Percentiles rank a stretch among this genome's conserved stretches.
Conservation (phyloP, 2,113 vertebrate genomes). For the Clarias magur region DNA sequence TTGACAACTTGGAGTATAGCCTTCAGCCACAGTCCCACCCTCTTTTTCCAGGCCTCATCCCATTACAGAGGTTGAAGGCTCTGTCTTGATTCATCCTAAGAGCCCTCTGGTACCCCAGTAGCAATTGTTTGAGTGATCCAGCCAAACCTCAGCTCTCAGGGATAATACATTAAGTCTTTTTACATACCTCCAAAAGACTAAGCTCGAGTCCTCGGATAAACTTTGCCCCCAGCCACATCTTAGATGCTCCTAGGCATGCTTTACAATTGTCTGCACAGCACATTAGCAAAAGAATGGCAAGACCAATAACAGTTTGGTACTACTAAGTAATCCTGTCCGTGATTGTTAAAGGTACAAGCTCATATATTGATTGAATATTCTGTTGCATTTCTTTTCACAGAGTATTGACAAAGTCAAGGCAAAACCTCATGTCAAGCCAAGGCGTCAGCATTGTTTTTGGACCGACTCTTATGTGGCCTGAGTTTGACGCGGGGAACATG, state of each 20-base stretch:
- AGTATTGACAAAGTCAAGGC: constrained; percentile 80
- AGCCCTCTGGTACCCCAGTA: constrained; percentile 47
- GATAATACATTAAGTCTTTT: constrained; percentile 41
- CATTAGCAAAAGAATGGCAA: constrained; percentile 11
- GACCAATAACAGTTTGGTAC: background rate
- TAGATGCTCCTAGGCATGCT: background rate
- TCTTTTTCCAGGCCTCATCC: constrained; percentile 57
- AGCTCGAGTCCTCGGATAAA: constrained; percentile 41
- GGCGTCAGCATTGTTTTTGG: constrained; percentile 94
- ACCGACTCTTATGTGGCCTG: constrained; percentile 90
- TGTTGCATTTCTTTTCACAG: constrained; percentile 68
- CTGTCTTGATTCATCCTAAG: constrained; percentile 45
- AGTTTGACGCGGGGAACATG: constrained; percentile 87
- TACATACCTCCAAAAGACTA: constrained; percentile 39
- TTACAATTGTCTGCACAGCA: constrained; percentile 25
- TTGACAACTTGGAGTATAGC: constrained; percentile 61
- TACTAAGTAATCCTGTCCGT: too few relatives aligned
- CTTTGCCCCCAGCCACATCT: constrained; percentile 18
- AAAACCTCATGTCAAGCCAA: constrained; percentile 94
- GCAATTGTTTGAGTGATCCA: constrained; percentile 43
- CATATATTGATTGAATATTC: background rate
- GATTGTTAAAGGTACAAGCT: too few relatives aligned
- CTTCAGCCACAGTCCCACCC: constrained; percentile 57
- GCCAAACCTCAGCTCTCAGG: constrained; percentile 63
- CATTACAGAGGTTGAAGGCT: constrained; percentile 50